Conservation (phyloP, 2,888 invertebrate genomes). For the Terebella lapidaria region DNA sequence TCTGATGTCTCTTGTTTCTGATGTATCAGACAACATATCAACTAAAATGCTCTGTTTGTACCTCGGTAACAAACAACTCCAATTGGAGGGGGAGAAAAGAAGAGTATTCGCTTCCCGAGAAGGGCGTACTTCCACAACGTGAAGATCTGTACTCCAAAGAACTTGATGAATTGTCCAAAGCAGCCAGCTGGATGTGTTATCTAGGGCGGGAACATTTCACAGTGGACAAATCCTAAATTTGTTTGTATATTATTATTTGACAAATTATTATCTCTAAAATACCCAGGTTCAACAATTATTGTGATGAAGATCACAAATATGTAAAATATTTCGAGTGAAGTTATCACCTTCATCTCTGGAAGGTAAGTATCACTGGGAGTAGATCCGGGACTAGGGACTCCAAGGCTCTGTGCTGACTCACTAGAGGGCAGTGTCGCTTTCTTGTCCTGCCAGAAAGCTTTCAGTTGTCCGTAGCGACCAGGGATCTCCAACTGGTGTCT, state of each 20-base stretch:
- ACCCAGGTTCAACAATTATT: no score
- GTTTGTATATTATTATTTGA: no score
- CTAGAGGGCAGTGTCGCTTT: slow-evolving; percentile 32
- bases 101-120: slow-evolving; percentile 51
- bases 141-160: slow-evolving; percentile 52
- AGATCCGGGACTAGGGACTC: slow-evolving; percentile 21
- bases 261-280: no score
- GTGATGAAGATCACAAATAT: no score
- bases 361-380: slow-evolving; percentile 27
- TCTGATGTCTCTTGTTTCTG: no score
- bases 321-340: no score
- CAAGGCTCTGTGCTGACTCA: slow-evolving; percentile 22
- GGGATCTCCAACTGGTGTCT: slow-evolving; percentile 51
- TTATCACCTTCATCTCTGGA: slow-evolving; percentile 30
- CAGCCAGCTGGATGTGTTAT: slow-evolving; percentile 53
- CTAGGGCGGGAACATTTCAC: slow-evolving; percentile 28
- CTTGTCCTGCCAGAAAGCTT: slow-evolving; percentile 49
- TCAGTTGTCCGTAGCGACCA: slow-evolving; percentile 47
- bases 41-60: no score
- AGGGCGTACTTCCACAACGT: slow-evolving; percentile 53
- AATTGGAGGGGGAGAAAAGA: slow-evolving; percentile 55
- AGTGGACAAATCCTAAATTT: not conserved
- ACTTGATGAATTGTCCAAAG: slow-evolving; percentile 53
- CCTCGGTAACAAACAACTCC: slow-evolving; percentile 53
- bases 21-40: no score